phyloP scores from a whole-genome alignment of 2,113 vertebrate genomes.

The Corapipo altera region DNA sequence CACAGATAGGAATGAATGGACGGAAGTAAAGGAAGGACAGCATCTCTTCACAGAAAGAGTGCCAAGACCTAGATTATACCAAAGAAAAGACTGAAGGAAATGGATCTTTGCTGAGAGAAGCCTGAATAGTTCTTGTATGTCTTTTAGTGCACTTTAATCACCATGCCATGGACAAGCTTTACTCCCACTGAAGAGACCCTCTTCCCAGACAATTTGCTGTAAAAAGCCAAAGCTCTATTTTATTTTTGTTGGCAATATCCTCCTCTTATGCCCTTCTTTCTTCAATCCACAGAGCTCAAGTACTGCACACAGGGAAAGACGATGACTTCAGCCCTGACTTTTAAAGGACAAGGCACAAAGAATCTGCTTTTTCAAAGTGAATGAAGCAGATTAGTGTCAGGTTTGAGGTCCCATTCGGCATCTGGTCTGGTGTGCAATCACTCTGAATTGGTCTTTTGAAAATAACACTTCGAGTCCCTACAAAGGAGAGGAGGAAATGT shows the following conservation, averaged over 20 bases:
- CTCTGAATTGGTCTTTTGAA: background rate
- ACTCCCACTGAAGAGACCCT: background rate
- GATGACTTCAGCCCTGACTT: background rate
- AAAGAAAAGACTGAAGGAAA: background rate
- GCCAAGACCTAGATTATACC: background rate
- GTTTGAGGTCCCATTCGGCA: background rate
- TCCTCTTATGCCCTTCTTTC: background rate
- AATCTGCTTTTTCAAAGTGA: conserved; percentile 11
- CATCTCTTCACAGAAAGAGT: background rate
- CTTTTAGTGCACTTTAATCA: background rate
- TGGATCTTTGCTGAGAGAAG: background rate
- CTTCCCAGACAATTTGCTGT: background rate
- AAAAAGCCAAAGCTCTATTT: conserved; percentile 2
- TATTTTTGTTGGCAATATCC: background rate
- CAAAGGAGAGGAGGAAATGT: background rate
- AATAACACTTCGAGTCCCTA: background rate
- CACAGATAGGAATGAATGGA: background rate
- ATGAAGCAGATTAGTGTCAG: background rate
- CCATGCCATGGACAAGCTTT: background rate
- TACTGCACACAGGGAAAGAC: background rate
- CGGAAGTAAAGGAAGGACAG: background rate
- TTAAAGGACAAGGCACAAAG: background rate
- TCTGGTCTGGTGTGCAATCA: background rate
- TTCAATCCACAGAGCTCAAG: background rate
- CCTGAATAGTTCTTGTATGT: background rate